Conservation (phyloP, 2,113 vertebrate genomes). For the Neogobius melanostomus region DNA sequence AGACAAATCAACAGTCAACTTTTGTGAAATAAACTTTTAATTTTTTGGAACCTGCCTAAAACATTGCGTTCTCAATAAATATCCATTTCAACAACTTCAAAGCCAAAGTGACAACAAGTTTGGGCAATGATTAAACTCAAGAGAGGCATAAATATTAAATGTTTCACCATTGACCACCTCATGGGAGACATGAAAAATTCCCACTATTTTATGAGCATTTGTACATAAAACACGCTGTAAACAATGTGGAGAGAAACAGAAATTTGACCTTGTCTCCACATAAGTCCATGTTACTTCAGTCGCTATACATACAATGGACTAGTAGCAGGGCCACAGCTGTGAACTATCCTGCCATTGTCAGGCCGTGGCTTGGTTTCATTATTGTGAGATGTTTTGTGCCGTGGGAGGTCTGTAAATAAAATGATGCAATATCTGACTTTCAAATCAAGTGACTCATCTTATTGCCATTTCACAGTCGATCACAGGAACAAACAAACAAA, state of each 20-base stretch:
- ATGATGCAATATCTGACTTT: constrained; percentile 33
- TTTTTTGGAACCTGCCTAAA: background rate
- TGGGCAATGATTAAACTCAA: background rate
- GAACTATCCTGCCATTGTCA: background rate
- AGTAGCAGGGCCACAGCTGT: background rate
- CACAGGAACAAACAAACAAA: constrained; percentile 21
- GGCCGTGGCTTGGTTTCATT: background rate
- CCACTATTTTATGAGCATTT: background rate
- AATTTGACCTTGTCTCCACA: background rate
- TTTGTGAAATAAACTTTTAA: background rate
- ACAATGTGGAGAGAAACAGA: background rate
- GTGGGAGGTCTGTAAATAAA: constrained; percentile 12
- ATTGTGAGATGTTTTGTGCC: constrained; percentile 14
- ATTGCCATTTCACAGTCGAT: constrained; percentile 11
- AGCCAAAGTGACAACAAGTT: constrained; percentile 1
- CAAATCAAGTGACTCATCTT: constrained; percentile 16
- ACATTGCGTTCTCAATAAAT: constrained; percentile 23
- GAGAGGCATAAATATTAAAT: constrained; percentile 4
- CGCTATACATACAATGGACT: background rate
- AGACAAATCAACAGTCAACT: background rate
- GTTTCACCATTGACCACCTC: constrained; percentile 2
- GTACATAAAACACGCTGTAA: constrained; percentile 1
- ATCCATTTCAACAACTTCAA: constrained; percentile 5
- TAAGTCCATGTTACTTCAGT: background rate
- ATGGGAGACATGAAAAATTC: constrained; percentile 9